phyloP scores from a whole-genome alignment of 2,888 invertebrate genomes.

The Ecdyonurus torrentis region DNA sequence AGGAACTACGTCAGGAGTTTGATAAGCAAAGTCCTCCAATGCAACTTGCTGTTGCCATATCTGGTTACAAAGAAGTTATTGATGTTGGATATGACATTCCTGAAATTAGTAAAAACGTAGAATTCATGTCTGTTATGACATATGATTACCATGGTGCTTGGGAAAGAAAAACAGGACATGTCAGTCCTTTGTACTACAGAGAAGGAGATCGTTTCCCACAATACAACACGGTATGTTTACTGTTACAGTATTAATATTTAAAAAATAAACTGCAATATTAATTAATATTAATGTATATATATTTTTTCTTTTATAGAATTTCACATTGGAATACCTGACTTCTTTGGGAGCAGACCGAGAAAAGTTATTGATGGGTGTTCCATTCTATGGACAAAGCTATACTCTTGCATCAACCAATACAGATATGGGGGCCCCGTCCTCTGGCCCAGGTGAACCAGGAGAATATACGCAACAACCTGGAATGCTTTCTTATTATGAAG shows the following conservation, averaged over 20 bases:
- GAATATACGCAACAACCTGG: slow-evolving; percentile 73
- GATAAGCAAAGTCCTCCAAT: slow-evolving; percentile 43
- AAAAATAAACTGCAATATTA: not conserved
- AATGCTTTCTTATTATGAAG: slow-evolving; percentile 75
- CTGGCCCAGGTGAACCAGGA: slow-evolving; percentile 62
- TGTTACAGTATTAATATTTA: not conserved
- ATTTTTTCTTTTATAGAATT: slow-evolving; percentile 38
- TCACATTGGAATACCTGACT: slow-evolving; percentile 58
- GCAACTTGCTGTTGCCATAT: slow-evolving; percentile 63
- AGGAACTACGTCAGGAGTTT: slow-evolving; percentile 49
- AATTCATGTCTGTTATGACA: slow-evolving; percentile 72
- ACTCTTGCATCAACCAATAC: slow-evolving; percentile 34
- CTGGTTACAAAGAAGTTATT: slow-evolving; percentile 83
- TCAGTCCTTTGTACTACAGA: slow-evolving; percentile 54
- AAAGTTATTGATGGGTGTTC: slow-evolving; percentile 64
- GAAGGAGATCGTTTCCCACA: slow-evolving; percentile 50
- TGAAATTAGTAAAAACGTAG: slow-evolving; percentile 29
- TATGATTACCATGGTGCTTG: slow-evolving; percentile 85
- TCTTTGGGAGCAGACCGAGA: slow-evolving; percentile 55
- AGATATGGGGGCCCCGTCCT: slow-evolving; percentile 41
- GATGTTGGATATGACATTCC: slow-evolving; percentile 65
- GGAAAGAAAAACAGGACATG: slow-evolving; percentile 64
- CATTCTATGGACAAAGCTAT: slow-evolving; percentile 79
- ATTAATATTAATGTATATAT: not conserved
- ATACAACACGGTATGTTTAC: slow-evolving; percentile 52